phyloP scores from a whole-genome alignment of 2,888 invertebrate species.

The Nomada ruficornis region DNA sequence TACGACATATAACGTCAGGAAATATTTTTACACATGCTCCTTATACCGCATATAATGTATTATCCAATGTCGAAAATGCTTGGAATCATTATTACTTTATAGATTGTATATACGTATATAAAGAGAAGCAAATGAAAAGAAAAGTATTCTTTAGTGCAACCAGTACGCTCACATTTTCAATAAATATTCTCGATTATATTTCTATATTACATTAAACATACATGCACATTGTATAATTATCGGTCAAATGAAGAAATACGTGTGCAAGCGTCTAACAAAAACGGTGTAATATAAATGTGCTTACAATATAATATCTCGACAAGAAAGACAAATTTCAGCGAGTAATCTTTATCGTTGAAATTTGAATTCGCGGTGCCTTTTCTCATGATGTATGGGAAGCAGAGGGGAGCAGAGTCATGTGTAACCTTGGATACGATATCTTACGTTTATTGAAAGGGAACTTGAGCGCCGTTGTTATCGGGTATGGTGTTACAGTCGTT shows the following conservation, averaged over 20 bases:
- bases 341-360: neutral
- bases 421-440: conserved; percentile 52
- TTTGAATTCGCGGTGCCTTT: neutral
- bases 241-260: too few relatives aligned
- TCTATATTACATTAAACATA: too few relatives aligned
- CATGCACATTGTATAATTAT: too few relatives aligned
- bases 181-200: neutral
- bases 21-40: conserved; percentile 39
- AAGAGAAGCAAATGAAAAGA: conserved; percentile 1
- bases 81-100: conserved; percentile 1
- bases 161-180: too few relatives aligned
- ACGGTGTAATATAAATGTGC: too few relatives aligned
- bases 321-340: neutral
- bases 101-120: conserved; percentile 10
- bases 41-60: conserved; percentile 5
- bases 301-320: too few relatives aligned
- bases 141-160: neutral
- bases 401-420: neutral
- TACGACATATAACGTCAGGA: conserved; percentile 26
- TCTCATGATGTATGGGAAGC: neutral
- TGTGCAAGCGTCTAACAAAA: too few relatives aligned
- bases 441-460: conserved; percentile 50
- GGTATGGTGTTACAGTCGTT: conserved; percentile 70
- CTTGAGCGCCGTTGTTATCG: conserved; percentile 68
- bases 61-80: neutral